phyloP scores from a whole-genome alignment of 2,113 vertebrate genomes.

The Bujurquina vittata region DNA sequence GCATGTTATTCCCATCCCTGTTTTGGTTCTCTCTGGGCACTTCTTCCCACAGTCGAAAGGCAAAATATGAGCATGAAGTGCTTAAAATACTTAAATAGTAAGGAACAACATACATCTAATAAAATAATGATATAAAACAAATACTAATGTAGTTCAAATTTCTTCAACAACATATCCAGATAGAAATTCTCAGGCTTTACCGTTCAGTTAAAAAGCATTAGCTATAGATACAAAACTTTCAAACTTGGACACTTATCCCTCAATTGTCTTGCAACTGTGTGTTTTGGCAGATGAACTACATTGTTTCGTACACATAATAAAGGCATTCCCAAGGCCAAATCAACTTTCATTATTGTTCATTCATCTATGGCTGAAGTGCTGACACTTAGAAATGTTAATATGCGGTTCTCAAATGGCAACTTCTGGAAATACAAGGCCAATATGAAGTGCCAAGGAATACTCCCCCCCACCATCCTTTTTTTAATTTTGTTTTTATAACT shows the following conservation, averaged over 20 bases:
- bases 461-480: neutral
- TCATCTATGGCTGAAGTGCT: neutral
- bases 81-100: neutral
- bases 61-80: neutral
- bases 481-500: neutral
- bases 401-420: neutral
- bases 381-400: neutral
- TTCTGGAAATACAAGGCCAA: neutral
- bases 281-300: neutral
- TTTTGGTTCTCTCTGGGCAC: neutral
- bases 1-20: neutral
- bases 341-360: neutral
- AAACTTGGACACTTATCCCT: neutral
- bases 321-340: neutral
- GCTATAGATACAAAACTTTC: neutral
- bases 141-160: neutral
- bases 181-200: neutral
- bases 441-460: neutral
- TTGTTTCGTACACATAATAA: neutral
- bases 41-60: neutral
- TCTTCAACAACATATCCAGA: neutral
- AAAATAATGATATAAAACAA: neutral
- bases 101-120: neutral
- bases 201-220: neutral
- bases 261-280: neutral